These are phyloP conservation scores for Spilogale gracilis DNA, from an alignment of 2,113 vertebrate species.

Conservation along the genomic window DNA sequence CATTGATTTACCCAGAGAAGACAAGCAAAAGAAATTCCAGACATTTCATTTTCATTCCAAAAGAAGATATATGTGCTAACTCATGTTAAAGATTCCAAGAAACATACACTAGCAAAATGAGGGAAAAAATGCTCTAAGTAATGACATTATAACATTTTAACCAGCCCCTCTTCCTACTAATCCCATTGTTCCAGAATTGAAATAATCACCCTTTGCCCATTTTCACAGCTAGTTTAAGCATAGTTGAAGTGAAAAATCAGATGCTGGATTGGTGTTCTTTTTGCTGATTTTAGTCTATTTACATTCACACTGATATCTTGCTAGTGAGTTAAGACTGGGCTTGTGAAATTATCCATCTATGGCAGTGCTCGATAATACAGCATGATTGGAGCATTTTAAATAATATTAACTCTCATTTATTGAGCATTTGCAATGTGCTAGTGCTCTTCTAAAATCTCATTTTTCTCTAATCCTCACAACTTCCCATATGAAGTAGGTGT, in stretches of 20 bases:
- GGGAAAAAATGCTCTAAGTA: not conserved
- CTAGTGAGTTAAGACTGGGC: not conserved
- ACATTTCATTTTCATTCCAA: not conserved
- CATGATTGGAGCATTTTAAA: not conserved
- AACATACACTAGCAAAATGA: not conserved
- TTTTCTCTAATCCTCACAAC: not conserved
- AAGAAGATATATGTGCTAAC: not conserved
- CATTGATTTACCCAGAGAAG: not conserved
- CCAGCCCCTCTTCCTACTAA: not conserved
- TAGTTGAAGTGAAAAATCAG: not conserved
- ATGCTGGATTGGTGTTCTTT: not conserved
- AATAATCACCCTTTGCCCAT: not conserved
- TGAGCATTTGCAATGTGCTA: not conserved
- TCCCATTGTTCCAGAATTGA: not conserved
- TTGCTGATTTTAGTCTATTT: conserved; percentile 4
- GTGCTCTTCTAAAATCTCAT: not conserved
- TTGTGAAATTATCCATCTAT: not conserved
- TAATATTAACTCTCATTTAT: not conserved
- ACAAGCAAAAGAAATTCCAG: not conserved
- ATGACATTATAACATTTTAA: not conserved
- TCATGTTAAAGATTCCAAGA: conserved; percentile 30
- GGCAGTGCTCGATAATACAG: not conserved
- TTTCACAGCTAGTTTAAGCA: not conserved
- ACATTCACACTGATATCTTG: not conserved
- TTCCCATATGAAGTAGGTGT: not conserved